Percentiles rank a stretch among this genome's conserved stretches.
These are phyloP conservation scores for Archegozetes longisetosus DNA, from an alignment of 1,140 invertebrate species.

Conservation along the genomic window DNA sequence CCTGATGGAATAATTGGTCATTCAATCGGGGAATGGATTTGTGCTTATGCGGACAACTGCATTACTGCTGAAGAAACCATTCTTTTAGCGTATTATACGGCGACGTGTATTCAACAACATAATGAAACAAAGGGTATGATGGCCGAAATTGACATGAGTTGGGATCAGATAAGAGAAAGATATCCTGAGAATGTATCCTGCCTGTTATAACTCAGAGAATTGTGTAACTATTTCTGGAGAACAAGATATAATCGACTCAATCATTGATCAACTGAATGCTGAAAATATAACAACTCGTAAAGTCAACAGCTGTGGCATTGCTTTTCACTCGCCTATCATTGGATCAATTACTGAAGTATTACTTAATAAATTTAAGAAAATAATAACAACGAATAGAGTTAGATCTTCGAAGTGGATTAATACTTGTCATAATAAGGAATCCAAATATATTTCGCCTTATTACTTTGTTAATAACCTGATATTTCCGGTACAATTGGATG, in stretches of 20 bases:
- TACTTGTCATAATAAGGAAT: slow-evolving; percentile 62
- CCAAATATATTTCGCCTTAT: slow-evolving; percentile 46
- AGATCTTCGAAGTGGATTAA: slow-evolving; percentile 70
- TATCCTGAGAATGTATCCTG: slow-evolving; percentile 64
- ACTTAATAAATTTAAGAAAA: slow-evolving; percentile 51
- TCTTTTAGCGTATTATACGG: slow-evolving; percentile 75
- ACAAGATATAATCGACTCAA: slow-evolving; percentile 43
- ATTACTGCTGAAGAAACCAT: slow-evolving; percentile 81
- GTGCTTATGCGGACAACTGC: slow-evolving; percentile 89
- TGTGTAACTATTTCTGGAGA: slow-evolving; percentile 85
- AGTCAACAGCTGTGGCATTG: slow-evolving; percentile 69
- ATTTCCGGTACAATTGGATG: slow-evolving; percentile 64
- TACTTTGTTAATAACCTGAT: slow-evolving; percentile 40
- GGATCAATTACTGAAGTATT: slow-evolving; percentile 61
- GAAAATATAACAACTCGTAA: slow-evolving; percentile 56
- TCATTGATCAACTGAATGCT: slow-evolving; percentile 51
- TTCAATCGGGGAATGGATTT: slow-evolving; percentile 84
- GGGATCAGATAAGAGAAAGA: slow-evolving; percentile 56
- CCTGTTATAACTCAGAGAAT: slow-evolving; percentile 82
- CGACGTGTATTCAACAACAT: slow-evolving; percentile 46
- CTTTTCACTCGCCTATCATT: slow-evolving; percentile 89
- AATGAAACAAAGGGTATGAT: slow-evolving; percentile 53
- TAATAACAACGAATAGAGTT: slow-evolving; percentile 57
- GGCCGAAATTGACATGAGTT: slow-evolving; percentile 63
- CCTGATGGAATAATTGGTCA: slow-evolving; percentile 91